These are phyloP conservation scores for Arizona elegans DNA, from an alignment of 2,113 vertebrate species.

Conservation along the genomic window DNA sequence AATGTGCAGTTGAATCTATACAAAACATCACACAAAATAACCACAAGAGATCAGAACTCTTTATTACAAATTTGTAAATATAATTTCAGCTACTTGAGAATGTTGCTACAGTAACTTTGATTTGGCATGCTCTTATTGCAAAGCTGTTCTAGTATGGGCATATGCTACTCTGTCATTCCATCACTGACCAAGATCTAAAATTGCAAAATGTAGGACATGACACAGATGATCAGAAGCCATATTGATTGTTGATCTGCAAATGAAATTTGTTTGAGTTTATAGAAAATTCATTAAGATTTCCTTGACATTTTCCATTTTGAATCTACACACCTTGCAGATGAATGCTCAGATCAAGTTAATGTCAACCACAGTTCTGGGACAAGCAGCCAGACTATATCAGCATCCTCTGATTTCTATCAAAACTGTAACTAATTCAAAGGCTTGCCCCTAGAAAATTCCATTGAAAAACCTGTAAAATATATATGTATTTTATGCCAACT, in stretches of 20 bases:
- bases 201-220: not conserved
- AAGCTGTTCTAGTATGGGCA: not conserved
- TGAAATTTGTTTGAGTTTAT: not conserved
- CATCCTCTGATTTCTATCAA: not conserved
- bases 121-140: not conserved
- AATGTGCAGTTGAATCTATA: not conserved
- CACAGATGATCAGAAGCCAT: not conserved
- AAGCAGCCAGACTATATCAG: not conserved
- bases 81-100: not conserved
- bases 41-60: not conserved
- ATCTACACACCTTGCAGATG: not conserved
- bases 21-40: conserved; percentile 21
- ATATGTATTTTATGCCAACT: not conserved
- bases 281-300: not conserved
- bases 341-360: not conserved
- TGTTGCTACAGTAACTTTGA: not conserved
- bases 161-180: not conserved
- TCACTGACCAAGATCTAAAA: not conserved
- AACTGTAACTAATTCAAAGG: not conserved
- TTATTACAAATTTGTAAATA: fast-evolving
- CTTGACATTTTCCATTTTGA: not conserved
- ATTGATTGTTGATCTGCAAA: not conserved
- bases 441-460: not conserved
- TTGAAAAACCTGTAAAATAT: not conserved
- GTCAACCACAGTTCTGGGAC: not conserved